Percentiles rank a stretch among this genome's conserved stretches.
These are phyloP conservation scores for Tenthredo mesomela DNA, from an alignment of 2,888 invertebrate genomes.

Conservation along the genomic window DNA sequence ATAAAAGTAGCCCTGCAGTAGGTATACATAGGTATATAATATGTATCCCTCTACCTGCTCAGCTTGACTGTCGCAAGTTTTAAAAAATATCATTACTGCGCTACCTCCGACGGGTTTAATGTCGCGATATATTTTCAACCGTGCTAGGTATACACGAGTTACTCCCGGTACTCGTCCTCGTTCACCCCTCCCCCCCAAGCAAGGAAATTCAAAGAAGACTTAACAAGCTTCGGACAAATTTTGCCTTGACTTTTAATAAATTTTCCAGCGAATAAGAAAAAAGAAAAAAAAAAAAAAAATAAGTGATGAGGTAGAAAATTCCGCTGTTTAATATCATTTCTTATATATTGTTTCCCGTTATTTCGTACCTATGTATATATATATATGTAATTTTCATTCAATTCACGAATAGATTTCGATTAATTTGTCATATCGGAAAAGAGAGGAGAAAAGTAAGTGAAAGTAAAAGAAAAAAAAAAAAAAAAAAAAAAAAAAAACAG, in stretches of 20 bases:
- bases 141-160: background rate
- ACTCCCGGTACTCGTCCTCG: background rate
- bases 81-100: conserved; percentile 27
- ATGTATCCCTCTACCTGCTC: background rate
- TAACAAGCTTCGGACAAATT: background rate
- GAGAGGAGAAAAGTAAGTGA: background rate
- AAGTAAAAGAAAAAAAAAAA: background rate
- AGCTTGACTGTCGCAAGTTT: conserved; percentile 20
- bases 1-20: conserved; percentile 26
- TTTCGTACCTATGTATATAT: too few species aligned
- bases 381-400: background rate
- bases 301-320: background rate
- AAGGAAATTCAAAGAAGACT: background rate
- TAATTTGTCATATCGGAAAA: background rate
- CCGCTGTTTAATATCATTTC: background rate
- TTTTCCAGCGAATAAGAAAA: background rate
- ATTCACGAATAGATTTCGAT: background rate
- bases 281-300: background rate
- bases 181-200: background rate
- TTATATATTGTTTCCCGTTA: background rate
- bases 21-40: background rate
- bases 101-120: conserved; percentile 22
- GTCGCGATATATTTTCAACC: conserved; percentile 28
- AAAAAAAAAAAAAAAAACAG: background rate
- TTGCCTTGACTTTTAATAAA: background rate